phyloP scores from a whole-genome alignment of 2,113 vertebrate genomes.

The Azemiops feae region DNA sequence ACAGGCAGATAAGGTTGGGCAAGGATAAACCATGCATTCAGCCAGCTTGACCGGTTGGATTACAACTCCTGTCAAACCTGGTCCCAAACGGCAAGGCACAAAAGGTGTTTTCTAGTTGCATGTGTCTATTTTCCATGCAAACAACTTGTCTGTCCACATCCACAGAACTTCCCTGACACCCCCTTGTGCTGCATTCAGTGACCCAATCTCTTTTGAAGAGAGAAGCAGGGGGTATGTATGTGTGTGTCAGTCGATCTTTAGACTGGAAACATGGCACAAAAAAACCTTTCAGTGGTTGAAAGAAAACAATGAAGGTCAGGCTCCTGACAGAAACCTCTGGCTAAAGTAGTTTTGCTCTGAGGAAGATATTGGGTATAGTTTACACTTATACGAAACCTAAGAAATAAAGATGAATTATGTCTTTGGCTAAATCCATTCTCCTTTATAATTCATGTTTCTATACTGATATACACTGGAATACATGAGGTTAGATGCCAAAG shows the following conservation, averaged over 20 bases:
- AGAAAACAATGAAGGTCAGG: not conserved
- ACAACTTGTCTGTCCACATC: not conserved
- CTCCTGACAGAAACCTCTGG: not conserved
- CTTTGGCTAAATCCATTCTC: not conserved
- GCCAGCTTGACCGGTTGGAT: not conserved
- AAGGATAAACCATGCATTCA: not conserved
- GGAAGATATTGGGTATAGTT: not conserved
- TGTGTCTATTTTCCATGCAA: not conserved
- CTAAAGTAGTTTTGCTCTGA: not conserved
- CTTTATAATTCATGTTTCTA: not conserved
- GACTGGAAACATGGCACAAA: too few species aligned
- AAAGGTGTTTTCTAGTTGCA: not conserved
- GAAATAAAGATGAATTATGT: not conserved
- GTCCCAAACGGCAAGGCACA: not conserved
- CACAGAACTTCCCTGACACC: not conserved
- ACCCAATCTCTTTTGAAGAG: not conserved
- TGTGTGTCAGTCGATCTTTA: not conserved
- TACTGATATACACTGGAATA: not conserved
- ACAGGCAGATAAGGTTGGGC: not conserved
- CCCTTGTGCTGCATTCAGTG: not conserved
- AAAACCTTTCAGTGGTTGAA: not conserved
- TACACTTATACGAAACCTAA: not conserved
- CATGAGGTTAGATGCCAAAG: not conserved
- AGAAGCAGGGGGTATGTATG: not conserved
- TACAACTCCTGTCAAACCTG: not conserved